phyloP scores from a whole-genome alignment of 1,140 invertebrate species.

The Condylostylus longicornis region DNA sequence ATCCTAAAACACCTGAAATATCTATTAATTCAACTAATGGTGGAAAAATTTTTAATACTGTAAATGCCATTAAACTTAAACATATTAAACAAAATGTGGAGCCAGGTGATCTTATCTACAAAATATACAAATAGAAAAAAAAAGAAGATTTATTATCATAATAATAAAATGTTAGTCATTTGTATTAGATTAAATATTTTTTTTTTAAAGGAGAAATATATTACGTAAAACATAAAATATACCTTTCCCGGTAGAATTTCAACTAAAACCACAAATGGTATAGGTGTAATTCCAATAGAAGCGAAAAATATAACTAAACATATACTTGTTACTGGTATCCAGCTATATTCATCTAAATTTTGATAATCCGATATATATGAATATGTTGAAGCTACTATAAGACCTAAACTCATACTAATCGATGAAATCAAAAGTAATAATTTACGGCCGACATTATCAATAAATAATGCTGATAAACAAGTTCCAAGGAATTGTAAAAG shows the following conservation, averaged over 20 bases:
- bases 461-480: constrained; percentile 16
- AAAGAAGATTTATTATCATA: neutral
- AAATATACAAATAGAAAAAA: neutral
- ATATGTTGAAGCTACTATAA: constrained; percentile 17
- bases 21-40: constrained; percentile 20
- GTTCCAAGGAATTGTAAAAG: constrained; percentile 37
- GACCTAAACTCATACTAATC: constrained; percentile 14
- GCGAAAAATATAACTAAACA: constrained; percentile 22
- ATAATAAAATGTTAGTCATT: neutral
- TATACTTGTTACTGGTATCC: constrained; percentile 22
- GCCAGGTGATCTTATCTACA: constrained; percentile 16
- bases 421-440: constrained; percentile 20
- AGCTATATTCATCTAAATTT: constrained; percentile 13
- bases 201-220: too few species aligned
- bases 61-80: constrained; percentile 20
- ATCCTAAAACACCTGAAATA: constrained; percentile 24
- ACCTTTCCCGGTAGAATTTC: constrained; percentile 20
- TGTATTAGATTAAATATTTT: neutral
- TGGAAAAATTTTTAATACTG: constrained; percentile 20
- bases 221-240: too few species aligned
- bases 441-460: constrained; percentile 23
- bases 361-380: constrained; percentile 20
- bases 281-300: constrained; percentile 20
- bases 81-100: constrained; percentile 19
- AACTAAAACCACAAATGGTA: constrained; percentile 23